Conservation (phyloP, 2,113 vertebrate genomes). For the Guaruba guarouba region DNA sequence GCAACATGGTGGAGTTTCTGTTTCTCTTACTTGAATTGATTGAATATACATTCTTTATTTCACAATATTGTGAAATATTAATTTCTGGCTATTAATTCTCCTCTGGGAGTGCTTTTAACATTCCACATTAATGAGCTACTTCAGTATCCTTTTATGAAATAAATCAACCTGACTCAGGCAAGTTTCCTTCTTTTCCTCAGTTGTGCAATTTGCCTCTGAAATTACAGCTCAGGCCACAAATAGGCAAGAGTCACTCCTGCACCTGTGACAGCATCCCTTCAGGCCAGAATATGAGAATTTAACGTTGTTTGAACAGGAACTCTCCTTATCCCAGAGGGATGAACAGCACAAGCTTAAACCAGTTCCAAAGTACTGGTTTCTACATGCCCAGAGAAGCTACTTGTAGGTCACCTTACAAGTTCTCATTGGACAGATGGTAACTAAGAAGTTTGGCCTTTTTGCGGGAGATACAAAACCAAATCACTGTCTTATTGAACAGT, state of each 20-base stretch:
- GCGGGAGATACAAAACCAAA: not conserved
- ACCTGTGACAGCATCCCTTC: conserved; percentile 40
- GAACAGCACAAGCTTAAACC: not conserved
- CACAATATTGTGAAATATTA: too few species aligned
- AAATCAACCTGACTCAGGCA: conserved; percentile 1
- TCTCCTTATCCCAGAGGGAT: not conserved
- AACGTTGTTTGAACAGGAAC: conserved; percentile 9
- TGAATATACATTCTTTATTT: not conserved
- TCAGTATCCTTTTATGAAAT: not conserved
- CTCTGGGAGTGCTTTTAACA: conserved; percentile 8
- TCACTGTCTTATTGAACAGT: not conserved
- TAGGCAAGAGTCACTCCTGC: conserved; percentile 1
- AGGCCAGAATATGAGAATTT: conserved; percentile 21
- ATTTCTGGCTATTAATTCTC: not conserved
- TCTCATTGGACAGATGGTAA: not conserved
- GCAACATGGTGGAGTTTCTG: not conserved
- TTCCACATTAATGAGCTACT: conserved; percentile 1
- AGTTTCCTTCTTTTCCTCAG: not conserved
- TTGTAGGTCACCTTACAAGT: not conserved
- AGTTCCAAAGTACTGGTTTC: not conserved
- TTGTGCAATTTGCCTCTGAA: not conserved
- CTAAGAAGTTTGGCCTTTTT: not conserved
- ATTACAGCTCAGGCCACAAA: not conserved
- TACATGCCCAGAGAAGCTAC: not conserved
- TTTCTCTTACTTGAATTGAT: not conserved